Evolutionary conservation across 2,113 vertebrate species (phyloP), one percentile per base, ranked within the genome.

Genomic region (Oryzias javanicus): DNA sequence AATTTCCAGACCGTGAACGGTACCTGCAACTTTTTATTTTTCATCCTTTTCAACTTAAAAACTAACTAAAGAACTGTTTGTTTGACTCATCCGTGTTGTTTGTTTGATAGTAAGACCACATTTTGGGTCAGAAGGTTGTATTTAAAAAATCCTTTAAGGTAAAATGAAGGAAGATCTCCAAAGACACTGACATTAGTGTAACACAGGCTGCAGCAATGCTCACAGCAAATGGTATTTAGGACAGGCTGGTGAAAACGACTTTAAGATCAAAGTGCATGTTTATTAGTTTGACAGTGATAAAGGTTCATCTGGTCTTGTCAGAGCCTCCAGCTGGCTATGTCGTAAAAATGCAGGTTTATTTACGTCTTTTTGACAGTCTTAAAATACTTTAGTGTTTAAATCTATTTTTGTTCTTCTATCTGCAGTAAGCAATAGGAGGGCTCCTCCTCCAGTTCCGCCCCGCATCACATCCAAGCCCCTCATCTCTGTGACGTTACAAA

Each of bases 401-500:
- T 15, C 45, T 41, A 35, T 62, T 27, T 24, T 8, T 15, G n/a
- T 4, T 60, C 3, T 46, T 13, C 20, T 24, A 2, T 78, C 85
- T 89, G 91, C 88, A 95, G 95, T 46, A 93, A 94, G 94, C 83
- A 86, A 58, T 92, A 98, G 96, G 91, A 94, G 94, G 66, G 96
- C 94, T 65, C 95, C 97, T 4, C 97, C 97, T 76, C 96, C 97
- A 0, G 95, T 99, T 75, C 97, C 97, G 50, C 97, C 97, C 24
- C 95, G 97, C 53, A 95, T 92, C 89, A 95, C 95, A 6, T 98
- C 95, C 65, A 99, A 99, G 87, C 97, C 97, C 29, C 95, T 96
- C 86, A 98, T 99, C 91, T 98, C 97, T 2, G 96, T 99, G 85
- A 99, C 97, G 0, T 90, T 98, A 79, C 97, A 99, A 90, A 99